A percentile compares a stretch with the other conserved stretches of the same genome.
These are phyloP conservation scores for Papio anubis DNA, from an alignment of 2,113 vertebrate genomes.

Conservation along the genomic window DNA sequence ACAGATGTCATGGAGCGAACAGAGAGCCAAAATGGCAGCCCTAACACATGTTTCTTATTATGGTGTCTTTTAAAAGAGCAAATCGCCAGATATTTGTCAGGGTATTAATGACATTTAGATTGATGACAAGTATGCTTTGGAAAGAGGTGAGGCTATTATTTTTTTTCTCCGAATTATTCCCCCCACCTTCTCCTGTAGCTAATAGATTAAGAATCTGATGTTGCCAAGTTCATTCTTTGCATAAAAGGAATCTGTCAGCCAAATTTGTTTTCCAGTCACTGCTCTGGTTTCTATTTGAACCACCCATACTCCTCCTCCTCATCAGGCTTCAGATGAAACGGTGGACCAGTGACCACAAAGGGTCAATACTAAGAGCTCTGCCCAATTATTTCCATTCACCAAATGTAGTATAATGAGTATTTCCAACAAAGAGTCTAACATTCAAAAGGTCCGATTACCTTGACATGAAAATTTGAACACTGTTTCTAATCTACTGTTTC, in stretches of 20 bases:
- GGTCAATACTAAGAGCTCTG: background rate
- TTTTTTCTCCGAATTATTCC: constrained; percentile 1
- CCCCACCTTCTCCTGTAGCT: background rate
- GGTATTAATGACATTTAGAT: constrained; percentile 31
- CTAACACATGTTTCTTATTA: background rate
- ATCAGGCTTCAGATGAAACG: background rate
- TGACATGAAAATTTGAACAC: constrained; percentile 34
- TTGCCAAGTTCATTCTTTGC: background rate
- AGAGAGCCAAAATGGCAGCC: background rate
- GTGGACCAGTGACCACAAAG: background rate
- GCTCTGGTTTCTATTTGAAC: background rate
- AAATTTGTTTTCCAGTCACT: background rate
- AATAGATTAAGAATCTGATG: constrained; percentile 12
- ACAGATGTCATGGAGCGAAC: background rate
- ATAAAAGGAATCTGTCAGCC: background rate
- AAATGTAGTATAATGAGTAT: background rate
- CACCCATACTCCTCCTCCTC: background rate
- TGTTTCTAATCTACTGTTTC: background rate
- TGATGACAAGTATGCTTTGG: constrained; percentile 34
- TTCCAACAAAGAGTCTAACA: background rate
- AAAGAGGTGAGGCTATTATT: constrained; percentile 34
- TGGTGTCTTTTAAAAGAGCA: background rate
- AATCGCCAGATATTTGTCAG: constrained; percentile 32
- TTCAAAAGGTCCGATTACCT: background rate
- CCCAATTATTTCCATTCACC: background rate